phyloP scores from a whole-genome alignment of 2,113 vertebrate species.

The Pleuronectes platessa region DNA sequence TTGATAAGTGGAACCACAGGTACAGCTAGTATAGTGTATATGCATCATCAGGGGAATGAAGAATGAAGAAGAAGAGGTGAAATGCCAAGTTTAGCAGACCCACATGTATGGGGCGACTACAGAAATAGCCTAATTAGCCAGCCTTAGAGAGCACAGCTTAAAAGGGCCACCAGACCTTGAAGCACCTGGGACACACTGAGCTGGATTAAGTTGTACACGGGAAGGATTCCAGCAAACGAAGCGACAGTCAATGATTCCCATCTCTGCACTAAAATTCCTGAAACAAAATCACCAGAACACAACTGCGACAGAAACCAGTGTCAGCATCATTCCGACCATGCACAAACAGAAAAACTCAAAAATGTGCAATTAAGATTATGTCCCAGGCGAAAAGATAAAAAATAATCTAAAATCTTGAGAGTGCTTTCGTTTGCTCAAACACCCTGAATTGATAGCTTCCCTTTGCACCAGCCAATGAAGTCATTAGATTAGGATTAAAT shows the following conservation, averaged over 20 bases:
- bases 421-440: slow-evolving; percentile 44
- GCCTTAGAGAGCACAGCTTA: slow-evolving; percentile 81
- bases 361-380: too few relatives aligned
- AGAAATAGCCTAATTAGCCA: slow-evolving; percentile 83
- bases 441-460: slow-evolving; percentile 55
- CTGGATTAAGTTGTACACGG: slow-evolving; percentile 75
- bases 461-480: slow-evolving; percentile 65
- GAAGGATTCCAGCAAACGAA: slow-evolving; percentile 55
- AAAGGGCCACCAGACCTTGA: slow-evolving; percentile 75
- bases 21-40: slow-evolving; percentile 7
- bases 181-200: slow-evolving; percentile 75
- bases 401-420: slow-evolving; percentile 37
- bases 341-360: not conserved
- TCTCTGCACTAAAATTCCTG: slow-evolving; percentile 25
- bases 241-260: slow-evolving; percentile 47
- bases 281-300: slow-evolving; percentile 11
- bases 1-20: not conserved
- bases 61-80: slow-evolving; percentile 24
- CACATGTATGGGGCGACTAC: slow-evolving; percentile 63
- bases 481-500: slow-evolving; percentile 83
- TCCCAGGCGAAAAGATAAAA: slow-evolving; percentile 6
- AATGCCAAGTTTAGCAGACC: slow-evolving; percentile 72
- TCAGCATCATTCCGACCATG: not conserved
- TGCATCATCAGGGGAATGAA: slow-evolving; percentile 18
- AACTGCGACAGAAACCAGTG: not conserved